Base-by-base conservation (phyloP, 2,888 invertebrate genomes). In the Rhaphigaster nebulosa region DNA sequence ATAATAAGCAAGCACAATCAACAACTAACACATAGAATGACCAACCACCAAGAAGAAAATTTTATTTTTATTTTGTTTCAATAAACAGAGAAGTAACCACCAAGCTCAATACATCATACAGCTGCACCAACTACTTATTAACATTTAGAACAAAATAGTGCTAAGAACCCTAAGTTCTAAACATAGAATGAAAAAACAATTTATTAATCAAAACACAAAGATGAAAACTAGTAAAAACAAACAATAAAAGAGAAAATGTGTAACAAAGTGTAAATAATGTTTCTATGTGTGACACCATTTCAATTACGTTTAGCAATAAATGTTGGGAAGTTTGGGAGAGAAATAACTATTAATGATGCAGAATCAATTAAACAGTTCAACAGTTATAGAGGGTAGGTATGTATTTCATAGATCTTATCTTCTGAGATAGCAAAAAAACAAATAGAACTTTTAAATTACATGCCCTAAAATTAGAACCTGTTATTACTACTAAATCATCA, bases 61-160 rank as follows among this genome's bases (percentile, higher is more conserved):
- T 60, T 26, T 38, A 12, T 60, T 20, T 88, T 65, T 15, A 54
- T 87, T 26, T 45, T 56, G 15, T 70, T 60, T 65, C 23, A 60
- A 41, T 70, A 90, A n/a, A 89, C 52, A 88, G 87, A 91, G 84
- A 90, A 90, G 91, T 91, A 91, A 90, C 70, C 89, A 89, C 84
- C 90, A 91, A 87, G 89, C 90, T 90, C 34, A 70, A 87, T 65
- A 70, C 50, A 52, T 41, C 45, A 89, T 52, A 90, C 84, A 56
- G 89, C 88, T 88, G 60, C 91, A 91, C 89, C 84, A 84, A 84
- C 84, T 84, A 84, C 84, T 45, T 84, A 56, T 65, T 60, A 88
- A 88, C 88, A 88, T 41, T 41, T 88, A 88, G 41, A 60, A 88
- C 8, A 60, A 88, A 88, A 60, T 87, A 88, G 88, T 56, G 60